Conservation (phyloP, 35 echinoderm and acorn worm species). For the Patiria miniata region DNA sequence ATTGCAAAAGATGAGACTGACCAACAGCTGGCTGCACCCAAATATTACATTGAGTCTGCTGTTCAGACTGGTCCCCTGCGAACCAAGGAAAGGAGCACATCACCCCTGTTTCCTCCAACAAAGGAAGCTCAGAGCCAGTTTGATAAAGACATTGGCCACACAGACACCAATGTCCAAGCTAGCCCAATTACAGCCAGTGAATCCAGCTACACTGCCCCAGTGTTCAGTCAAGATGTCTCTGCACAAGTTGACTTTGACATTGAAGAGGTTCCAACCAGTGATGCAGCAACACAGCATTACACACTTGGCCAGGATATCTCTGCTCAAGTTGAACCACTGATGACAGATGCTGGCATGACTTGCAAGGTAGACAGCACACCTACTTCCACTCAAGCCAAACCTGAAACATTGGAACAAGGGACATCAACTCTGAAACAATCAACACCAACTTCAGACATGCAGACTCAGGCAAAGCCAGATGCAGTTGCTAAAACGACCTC, state of each 20-base stretch:
- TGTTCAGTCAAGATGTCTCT: background rate
- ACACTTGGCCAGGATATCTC: background rate
- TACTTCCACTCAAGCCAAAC: conserved; percentile 37
- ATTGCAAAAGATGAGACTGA: background rate
- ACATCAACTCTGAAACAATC: conserved; percentile 30
- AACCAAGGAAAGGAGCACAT: background rate
- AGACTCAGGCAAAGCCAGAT: conserved; percentile 18
- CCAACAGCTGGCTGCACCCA: background rate
- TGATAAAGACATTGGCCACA: background rate
- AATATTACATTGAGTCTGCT: conserved; percentile 4
- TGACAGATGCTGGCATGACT: background rate
- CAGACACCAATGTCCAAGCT: background rate
- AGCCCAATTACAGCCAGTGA: background rate
- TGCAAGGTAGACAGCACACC: background rate
- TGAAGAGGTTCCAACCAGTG: background rate
- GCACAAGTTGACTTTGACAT: conserved; percentile 8
- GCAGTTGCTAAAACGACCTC: conserved; percentile 33
- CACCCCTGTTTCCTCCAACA: background rate
- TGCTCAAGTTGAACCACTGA: conserved; percentile 43
- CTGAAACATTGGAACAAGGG: conserved; percentile 35
- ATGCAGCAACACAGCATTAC: background rate
- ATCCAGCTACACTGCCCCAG: background rate
- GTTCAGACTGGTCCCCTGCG: background rate
- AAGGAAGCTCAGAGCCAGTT: conserved; percentile 3
- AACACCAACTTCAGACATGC: conserved; percentile 15